A percentile compares a stretch with the other conserved stretches of the same genome.
phyloP scores from a whole-genome alignment of 2,797 vertebrate genomes.

The Benthosema pterotum region DNA sequence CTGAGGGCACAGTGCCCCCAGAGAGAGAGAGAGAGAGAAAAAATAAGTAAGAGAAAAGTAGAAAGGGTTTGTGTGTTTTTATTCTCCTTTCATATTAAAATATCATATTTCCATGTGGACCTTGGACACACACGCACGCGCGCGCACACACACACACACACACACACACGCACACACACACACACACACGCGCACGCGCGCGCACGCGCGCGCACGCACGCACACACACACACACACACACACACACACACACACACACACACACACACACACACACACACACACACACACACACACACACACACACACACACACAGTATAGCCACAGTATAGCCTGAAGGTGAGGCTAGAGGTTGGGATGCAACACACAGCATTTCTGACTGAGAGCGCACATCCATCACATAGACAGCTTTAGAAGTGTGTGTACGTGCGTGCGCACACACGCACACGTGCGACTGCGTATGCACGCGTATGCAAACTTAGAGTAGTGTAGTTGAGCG shows the following conservation, averaged over 20 bases:
- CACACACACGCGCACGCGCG: background rate
- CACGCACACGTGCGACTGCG: too few species aligned
- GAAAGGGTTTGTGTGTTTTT: constrained; percentile 19
- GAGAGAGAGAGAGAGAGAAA: constrained; percentile 2
- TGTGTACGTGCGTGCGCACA: constrained; percentile 12
- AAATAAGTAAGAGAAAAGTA: background rate
- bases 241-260: constrained; percentile 22
- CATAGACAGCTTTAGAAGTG: constrained; percentile 43
- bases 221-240: constrained; percentile 8
- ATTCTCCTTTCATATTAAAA: background rate
- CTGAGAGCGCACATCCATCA: constrained; percentile 65
- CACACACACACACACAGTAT: constrained; percentile 10
- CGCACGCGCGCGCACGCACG: background rate
- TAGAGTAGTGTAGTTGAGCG: constrained; percentile 47
- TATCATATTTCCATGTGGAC: background rate
- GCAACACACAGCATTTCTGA: constrained; percentile 57
- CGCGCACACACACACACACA: constrained; percentile 10
- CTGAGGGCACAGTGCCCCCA: too few species aligned
- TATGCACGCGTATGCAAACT: background rate
- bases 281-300: constrained; percentile 16
- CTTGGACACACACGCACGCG: too few species aligned
- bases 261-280: constrained; percentile 1
- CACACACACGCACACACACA: constrained; percentile 13
- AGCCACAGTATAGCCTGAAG: constrained; percentile 40
- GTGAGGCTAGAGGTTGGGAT: constrained; percentile 60